Evolutionary conservation across 2,888 invertebrate genomes (phyloP).

Genomic region (Habroteleia sp.): DNA sequence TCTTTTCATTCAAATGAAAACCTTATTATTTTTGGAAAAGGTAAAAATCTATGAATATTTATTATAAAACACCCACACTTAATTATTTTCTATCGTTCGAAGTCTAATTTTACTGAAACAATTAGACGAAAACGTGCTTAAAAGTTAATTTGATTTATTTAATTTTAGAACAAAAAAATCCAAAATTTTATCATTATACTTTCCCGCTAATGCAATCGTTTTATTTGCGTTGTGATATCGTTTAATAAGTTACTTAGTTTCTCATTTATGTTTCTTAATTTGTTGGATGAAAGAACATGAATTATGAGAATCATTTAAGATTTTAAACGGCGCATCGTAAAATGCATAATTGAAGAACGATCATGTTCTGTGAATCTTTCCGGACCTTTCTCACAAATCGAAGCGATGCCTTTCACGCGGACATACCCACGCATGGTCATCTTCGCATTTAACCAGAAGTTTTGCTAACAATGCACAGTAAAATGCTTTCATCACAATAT

Average conservation of each 20-base stretch:
- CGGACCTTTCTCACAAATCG: slow-evolving; percentile 35
- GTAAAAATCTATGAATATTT: slow-evolving; percentile 68
- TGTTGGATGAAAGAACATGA: slow-evolving; percentile 1
- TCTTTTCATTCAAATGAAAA: slow-evolving; percentile 71
- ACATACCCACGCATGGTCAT: no score
- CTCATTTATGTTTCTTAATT: slow-evolving; percentile 24
- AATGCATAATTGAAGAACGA: slow-evolving; percentile 38
- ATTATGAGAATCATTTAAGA: slow-evolving; percentile 15
- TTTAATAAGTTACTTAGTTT: slow-evolving; percentile 27
- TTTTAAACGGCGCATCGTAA: slow-evolving; percentile 12
- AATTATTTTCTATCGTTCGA: slow-evolving; percentile 8
- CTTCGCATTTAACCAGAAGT: no score
- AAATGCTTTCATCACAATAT: no score
- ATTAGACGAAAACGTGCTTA: no score
- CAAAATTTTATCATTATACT: no score
- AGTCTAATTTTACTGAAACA: no score
- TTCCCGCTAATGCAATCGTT: slow-evolving; percentile 10
- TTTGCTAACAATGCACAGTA: no score
- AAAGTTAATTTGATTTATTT: no score
- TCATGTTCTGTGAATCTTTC: slow-evolving; percentile 13
- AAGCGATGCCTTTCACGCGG: slow-evolving; percentile 21
- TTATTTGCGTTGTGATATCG: slow-evolving; percentile 29
- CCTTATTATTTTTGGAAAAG: slow-evolving; percentile 79
- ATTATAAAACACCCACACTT: background rate
- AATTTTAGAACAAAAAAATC: no score